Base-by-base conservation (phyloP, 2,113 vertebrate genomes). In the Dicrurus megarhynchus region DNA sequence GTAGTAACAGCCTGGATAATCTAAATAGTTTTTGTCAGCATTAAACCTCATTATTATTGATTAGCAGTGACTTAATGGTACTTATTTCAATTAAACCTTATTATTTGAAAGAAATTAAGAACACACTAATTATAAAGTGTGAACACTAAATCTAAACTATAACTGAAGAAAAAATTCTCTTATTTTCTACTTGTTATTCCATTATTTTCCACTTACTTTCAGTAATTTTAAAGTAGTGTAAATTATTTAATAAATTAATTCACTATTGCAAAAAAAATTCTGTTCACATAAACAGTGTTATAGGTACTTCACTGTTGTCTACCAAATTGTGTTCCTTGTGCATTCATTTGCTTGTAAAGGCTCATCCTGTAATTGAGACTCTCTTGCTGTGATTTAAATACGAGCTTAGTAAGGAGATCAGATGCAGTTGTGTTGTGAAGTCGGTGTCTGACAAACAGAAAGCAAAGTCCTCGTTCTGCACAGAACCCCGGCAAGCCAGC, bases 301-400 rank as follows among this genome's bases (percentile, higher is more conserved):
- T 0, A 39, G 1, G 0, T 73, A 30, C 10, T 64, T 49, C 0
- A 7, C 6, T 63, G 2, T 12, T 84, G 20, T 89, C 71, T 50
- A 55, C 39, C 49, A 32, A 47, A 20, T 17, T 9, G 8, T 65
- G 50, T 57, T 89, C 14, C 46, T 74, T 61, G 8, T 78, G 50
- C 21, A 27, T 63, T 86, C 6, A 4, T 84, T 83, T 77, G 23
- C 39, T 87, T 71, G 67, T 67, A 65, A 87, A 93, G 50, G 42
- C 26, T 60, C 79, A 52, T 32, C 37, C 49, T 93, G 46, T 65
- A 90, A 69, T 11, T 63, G 73, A 88, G 57, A 61, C 27, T 50
- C 32, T 32, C 39, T 37, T 90, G 76, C 50, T 49, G 49, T 44
- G 71, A 57, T 93, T 79, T 69, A 61, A 69, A 19, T 80, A 12